Evolutionary conservation across 2,888 invertebrate species (phyloP), one percentile per base, ranked within the genome.

Genomic region (Odontocerum albicorne): DNA sequence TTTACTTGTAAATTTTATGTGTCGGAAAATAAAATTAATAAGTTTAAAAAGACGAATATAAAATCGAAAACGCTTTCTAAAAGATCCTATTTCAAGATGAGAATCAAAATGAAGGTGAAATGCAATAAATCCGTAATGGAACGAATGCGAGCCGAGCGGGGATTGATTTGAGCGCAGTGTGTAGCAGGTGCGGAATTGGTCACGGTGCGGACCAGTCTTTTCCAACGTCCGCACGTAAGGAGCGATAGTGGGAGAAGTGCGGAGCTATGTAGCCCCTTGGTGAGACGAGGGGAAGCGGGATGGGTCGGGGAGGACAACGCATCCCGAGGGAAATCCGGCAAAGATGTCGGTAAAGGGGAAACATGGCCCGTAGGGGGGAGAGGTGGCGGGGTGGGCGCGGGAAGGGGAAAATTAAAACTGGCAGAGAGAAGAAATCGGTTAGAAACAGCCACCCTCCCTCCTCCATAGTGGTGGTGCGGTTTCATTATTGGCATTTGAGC

Each of bases 281-380:
- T 15, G 43, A 8, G 19, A 39, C 17, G 4, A 1, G 27, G 52
- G 36, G 27, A 38, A 62, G 42, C 20, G 12, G 39, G 46, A 8
- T 22, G 35, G 7, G 17, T 20, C 39, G 19, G 44, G 38, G 33
- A 54, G 39, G 49, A 15, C 27, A 35, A 53, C 58, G 43, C 39
- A 52, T 57, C 61, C 57, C 61, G 49, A 33, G 58, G 58, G 55
- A 56, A 61, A 58, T 58, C 51, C 56, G 55, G 57, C 50, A 57
- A 56, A 56, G 59, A 49, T 55, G 49, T 47, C 55, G 53, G 43
- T 21, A 45, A 21, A 43, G 20, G 31, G 44, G 57, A 54, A 22
- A 55, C 38, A 27, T 10, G 27, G 27, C 4, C 42, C 17, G 17
- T 8, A 10, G 7, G 22, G 10, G 12, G 15, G n/a, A n/a, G 15